Evolutionary conservation across 1,140 invertebrate genomes (phyloP), one percentile per base, ranked within the genome.

Genomic region (Hylyphantes graminicola): DNA sequence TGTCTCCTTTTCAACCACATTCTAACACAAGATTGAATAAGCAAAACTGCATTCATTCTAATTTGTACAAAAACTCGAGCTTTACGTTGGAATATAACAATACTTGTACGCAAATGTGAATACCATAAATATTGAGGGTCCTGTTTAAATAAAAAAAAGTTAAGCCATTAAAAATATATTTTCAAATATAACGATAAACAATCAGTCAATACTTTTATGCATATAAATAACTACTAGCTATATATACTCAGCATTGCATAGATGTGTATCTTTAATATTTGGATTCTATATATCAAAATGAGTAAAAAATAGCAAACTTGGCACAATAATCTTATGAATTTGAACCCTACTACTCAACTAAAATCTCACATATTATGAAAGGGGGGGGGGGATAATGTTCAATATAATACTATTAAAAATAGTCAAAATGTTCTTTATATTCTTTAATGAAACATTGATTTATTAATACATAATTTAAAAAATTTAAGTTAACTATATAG

Each of bases 31-130:
- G 68, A 75, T 21, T 83, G 80, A 59, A 83, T 83, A 6, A 75
- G 11, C 10, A 53, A 55, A 35, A 72, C 80, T 15, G 80, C 35
- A 13, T 17, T 85, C 59, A 35, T 35, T 54, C 65, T 48, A 15
- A 9, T 85, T 50, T n/a, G 53, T 13, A 85, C 21, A 70, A 77
- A 85, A 10, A 35, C 6, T 12, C 74, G 53, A 13, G 82, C 82
- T 17, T 15, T 10, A 12, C 35, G 21, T 54, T 85, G 82, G 53
- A 85, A 85, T 7, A 11, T 35, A 53, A 77, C 54, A 8, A 67
- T n/a, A 17, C 12, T 83, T 19, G 7, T 13, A 17, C 17, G 53
- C 12, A 83, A 50, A 0, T 57, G 13, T 9, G 53, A 11, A 50
- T 65, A 83, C 70, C 70, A 75, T 13, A 50, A 63, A 15, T 73